These are phyloP conservation scores for Brachionus paranguensis DNA, from an alignment of 1,140 invertebrate species.

Conservation along the genomic window DNA sequence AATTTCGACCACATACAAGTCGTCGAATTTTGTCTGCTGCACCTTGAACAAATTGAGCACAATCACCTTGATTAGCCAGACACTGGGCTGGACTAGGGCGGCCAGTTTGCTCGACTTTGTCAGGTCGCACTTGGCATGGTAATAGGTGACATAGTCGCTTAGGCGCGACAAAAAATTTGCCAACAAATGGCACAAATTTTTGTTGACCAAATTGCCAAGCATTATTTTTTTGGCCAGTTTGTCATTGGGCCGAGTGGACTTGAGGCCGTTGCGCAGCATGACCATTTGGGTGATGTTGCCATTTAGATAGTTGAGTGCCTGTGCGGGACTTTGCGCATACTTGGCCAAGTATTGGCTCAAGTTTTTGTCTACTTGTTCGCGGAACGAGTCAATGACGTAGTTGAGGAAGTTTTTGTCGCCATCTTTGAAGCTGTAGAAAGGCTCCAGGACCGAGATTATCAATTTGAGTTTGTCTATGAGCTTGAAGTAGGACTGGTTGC, in stretches of 20 bases:
- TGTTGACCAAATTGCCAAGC: conserved; percentile 9
- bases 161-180: neutral
- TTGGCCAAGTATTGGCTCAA: neutral
- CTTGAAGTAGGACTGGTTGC: conserved; percentile 17
- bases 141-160: conserved; percentile 10
- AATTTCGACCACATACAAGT: neutral
- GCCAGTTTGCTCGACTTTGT: neutral
- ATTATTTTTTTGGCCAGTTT: conserved; percentile 4
- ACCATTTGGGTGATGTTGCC: neutral
- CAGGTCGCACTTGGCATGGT: neutral
- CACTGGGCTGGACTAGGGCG: neutral
- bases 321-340: neutral
- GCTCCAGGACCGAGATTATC: neutral
- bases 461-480: conserved; percentile 9
- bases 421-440: neutral
- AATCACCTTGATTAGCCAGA: neutral
- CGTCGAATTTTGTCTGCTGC: conserved; percentile 9
- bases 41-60: neutral
- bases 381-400: conserved; percentile 4
- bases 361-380: conserved; percentile 19
- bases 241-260: neutral
- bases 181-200: conserved; percentile 6
- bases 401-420: conserved; percentile 5
- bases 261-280: neutral
- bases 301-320: neutral